Evolutionary conservation across 2,888 invertebrate genomes (phyloP).

Genomic region (Aphrophora alni): DNA sequence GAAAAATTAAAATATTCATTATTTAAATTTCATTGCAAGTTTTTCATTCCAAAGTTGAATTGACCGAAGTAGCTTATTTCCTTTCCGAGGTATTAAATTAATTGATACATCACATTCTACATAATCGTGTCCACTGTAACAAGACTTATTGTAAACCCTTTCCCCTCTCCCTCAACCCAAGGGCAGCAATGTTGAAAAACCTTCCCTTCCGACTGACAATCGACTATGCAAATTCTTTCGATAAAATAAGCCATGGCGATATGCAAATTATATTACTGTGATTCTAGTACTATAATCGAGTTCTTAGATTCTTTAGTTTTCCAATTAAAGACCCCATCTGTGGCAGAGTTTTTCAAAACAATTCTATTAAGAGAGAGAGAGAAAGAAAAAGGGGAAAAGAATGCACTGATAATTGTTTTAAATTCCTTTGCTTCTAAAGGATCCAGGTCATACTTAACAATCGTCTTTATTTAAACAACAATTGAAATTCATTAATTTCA

Average conservation of each 20-base stretch:
- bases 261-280: background rate
- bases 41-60: too few species aligned
- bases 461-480: too few species aligned
- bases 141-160: background rate
- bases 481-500: background rate
- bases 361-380: slow-evolving; percentile 36
- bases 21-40: too few species aligned
- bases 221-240: slow-evolving; percentile 9
- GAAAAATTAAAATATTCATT: too few species aligned
- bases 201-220: background rate
- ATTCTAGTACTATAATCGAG: slow-evolving; percentile 34
- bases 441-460: background rate
- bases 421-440: background rate
- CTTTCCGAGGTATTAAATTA: too few species aligned
- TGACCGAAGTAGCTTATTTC: too few species aligned
- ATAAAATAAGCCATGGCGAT: background rate
- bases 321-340: slow-evolving; percentile 37
- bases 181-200: background rate
- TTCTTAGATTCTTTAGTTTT: slow-evolving; percentile 41
- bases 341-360: slow-evolving; percentile 34
- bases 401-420: slow-evolving; percentile 1
- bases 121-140: background rate
- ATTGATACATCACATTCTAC: too few species aligned
- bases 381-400: background rate
- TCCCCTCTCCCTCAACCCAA: background rate